Percentiles rank a stretch among this genome's conserved stretches.
Conservation (phyloP, 2,797 vertebrate species). For the Schizopygopsis pylzovi region DNA sequence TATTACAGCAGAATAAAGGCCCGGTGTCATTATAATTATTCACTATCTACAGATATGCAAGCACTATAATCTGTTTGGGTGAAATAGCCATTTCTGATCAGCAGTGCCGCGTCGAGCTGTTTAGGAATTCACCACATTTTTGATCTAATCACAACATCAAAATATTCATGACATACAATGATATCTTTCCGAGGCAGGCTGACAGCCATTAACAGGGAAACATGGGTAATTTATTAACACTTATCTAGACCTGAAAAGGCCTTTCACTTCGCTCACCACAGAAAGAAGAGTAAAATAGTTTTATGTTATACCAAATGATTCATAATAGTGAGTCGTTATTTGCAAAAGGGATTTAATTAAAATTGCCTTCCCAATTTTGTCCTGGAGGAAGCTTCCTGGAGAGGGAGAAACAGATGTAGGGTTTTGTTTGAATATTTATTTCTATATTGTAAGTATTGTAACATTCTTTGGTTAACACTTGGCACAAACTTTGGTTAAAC, state of each 20-base stretch:
- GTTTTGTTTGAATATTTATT: slow-evolving; percentile 37
- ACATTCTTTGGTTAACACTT: slow-evolving; percentile 12
- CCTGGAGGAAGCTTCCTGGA: slow-evolving; percentile 91
- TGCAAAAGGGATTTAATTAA: slow-evolving; percentile 99
- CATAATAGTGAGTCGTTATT: slow-evolving; percentile 96
- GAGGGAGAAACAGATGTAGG: neutral
- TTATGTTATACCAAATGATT: slow-evolving; percentile 99
- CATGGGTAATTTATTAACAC: slow-evolving; percentile 99
- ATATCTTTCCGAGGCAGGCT: slow-evolving; percentile 99
- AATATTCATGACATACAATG: slow-evolving; percentile 99
- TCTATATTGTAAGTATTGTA: slow-evolving; percentile 6
- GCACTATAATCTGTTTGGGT: slow-evolving; percentile 94
- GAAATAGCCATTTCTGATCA: slow-evolving; percentile 91
- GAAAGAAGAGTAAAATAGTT: slow-evolving; percentile 94
- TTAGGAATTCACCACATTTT: slow-evolving; percentile 99
- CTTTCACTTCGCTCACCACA: slow-evolving; percentile 97
- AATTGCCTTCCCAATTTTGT: slow-evolving; percentile 96
- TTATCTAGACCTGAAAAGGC: slow-evolving; percentile 99
- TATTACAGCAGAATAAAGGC: slow-evolving; percentile 92
- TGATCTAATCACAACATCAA: slow-evolving; percentile 99
- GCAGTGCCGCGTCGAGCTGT: slow-evolving; percentile 95
- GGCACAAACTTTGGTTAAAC: no score
- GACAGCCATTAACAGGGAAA: slow-evolving; percentile 99
- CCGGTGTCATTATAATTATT: slow-evolving; percentile 99
- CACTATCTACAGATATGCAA: slow-evolving; percentile 99